phyloP scores from a whole-genome alignment of 2,797 vertebrate species.

The Gadopsis marmoratus region DNA sequence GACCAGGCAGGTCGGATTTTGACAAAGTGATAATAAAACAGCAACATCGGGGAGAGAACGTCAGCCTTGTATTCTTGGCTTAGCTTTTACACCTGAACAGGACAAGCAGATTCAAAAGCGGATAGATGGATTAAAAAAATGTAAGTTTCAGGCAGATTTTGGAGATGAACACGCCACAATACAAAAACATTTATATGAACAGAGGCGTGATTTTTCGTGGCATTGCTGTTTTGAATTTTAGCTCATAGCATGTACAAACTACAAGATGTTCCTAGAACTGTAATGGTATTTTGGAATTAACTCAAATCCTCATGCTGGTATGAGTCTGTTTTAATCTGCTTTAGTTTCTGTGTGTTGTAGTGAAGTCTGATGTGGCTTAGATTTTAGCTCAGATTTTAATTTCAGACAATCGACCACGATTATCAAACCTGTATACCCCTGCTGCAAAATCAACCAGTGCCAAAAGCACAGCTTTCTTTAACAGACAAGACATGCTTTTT shows the following conservation, averaged over 20 bases:
- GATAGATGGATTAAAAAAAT: too few relatives aligned
- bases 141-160: background rate
- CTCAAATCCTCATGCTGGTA: background rate
- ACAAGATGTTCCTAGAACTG: background rate
- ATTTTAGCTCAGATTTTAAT: too few relatives aligned
- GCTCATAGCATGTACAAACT: too few relatives aligned
- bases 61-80: background rate
- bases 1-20: background rate
- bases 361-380: background rate
- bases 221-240: background rate
- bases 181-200: background rate
- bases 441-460: background rate
- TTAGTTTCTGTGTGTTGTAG: background rate
- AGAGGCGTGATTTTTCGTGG: background rate
- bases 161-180: background rate
- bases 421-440: background rate
- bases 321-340: background rate
- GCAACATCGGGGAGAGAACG: background rate
- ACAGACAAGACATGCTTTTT: background rate
- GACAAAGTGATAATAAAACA: constrained; percentile 21
- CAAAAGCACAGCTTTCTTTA: background rate
- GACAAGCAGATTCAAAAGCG: background rate
- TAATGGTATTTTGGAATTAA: background rate
- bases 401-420: background rate
- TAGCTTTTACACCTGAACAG: background rate